Evolutionary conservation across 2,113 vertebrate genomes (phyloP), one percentile per base, ranked within the genome.

Genomic region (Danionella cerebrum): DNA sequence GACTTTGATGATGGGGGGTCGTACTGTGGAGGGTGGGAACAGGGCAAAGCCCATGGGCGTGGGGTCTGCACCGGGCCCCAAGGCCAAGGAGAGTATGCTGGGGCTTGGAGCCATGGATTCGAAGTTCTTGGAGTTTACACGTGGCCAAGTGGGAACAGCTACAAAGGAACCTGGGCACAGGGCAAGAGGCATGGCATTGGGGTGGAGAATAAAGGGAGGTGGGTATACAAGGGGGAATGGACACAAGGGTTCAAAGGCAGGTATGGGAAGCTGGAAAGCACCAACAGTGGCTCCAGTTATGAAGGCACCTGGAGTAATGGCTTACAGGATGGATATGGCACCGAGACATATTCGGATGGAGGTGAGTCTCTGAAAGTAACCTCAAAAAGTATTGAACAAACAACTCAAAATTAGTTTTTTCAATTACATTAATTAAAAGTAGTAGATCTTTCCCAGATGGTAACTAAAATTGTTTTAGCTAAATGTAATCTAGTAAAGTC

Each of bases 1-100:
- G 94, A 98, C 92, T 98, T 98, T 95, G 96, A 98, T 86, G 96
- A 98, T 86, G 96, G 96, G 90, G 96, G 96, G 90, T 96, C 95
- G 86, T 98, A 98, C 90, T 98, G 96, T 84, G 96, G 96, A 88
- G 95, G 94, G 89, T 98, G 96, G 96, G 93, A 95, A 87, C 95
- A 97, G 86, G 96, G 95, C 75, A 97, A 97, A 88, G 96, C 96
- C 83, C 96, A 98, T 76, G 96, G 96, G 78, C 90, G 93, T 65
- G 96, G 96, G 80, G 91, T 98, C 79, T 98, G 96, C 87, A 98
- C 96, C 16, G 96, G 96, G 83, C 96, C 96, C 33, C 95, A 96
- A 89, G 94, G 95, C 84, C 96, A 98, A 86, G 96, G 96, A 69
- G 95, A 98, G 87, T 98, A 96, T 64, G 92, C 92, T 0, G 96